Base-by-base conservation (phyloP, 2,797 vertebrate genomes). In the Leptoclinus maculatus region DNA sequence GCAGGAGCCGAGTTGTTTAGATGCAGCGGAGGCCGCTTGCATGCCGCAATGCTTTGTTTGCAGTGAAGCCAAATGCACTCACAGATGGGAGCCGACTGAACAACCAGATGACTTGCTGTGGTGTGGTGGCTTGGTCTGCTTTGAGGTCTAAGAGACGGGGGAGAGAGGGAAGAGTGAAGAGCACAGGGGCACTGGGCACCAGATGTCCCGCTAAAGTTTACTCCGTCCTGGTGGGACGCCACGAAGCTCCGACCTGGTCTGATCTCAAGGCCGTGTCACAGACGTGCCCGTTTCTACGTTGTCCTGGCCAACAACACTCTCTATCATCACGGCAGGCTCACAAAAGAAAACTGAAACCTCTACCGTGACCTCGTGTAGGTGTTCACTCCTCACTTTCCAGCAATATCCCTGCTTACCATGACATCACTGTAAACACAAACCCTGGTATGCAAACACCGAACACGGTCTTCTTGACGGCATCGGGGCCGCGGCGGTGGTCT, bases 51-150 rank as follows among this genome's bases (percentile, higher is more conserved):
- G 84, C 79, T 88, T 89, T 88, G 86, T 89, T 91, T 91, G 87
- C 86, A 85, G 74, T 6, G 21, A 73, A 75, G 90, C 89, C 87
- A 89, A 89, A 88, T 74, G 71, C 77, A 34, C 65, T 83, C 81
- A 77, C 89, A 90, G 87, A 93, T 86, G 85, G 84, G 79, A 83
- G 85, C 85, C 7, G 74, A 91, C 79, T 89, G 87, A 85, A 88
- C 88, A 88, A 88, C 85, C 92, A 92, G 89, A 92, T 92, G 90
- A 92, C 90, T 85, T 65, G 85, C 78, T 80, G 64, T 70, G 75
- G 65, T 69, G 80, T 76, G 86, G 85, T 71, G 83, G 66, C 64
- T 45, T 71, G 70, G 82, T 84, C 85, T 84, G 85, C 80, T 88
- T 69, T 79, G 80, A 81, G 77, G 75, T 34, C 82, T 60, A 27